Percentiles rank a stretch among this genome's conserved stretches.
Evolutionary conservation across 35 echinoderm and acorn worm species (phyloP).

Genomic region (Hemicentrotus pulcherrimus): DNA sequence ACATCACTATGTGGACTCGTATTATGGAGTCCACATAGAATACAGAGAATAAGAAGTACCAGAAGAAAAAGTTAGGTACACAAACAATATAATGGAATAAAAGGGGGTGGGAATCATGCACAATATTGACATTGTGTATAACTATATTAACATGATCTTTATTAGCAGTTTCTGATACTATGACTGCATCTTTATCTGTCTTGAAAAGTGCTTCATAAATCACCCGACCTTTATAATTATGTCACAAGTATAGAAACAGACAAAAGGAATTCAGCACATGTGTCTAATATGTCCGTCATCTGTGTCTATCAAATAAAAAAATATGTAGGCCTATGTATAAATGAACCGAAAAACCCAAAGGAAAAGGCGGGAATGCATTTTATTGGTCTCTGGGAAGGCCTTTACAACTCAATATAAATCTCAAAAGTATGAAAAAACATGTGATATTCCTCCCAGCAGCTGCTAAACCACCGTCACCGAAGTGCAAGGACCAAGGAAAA

Average conservation of each 20-base stretch:
- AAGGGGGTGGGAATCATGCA: not conserved
- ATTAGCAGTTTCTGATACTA: not conserved
- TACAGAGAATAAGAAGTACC: too few relatives aligned
- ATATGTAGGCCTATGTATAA: not conserved
- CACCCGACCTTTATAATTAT: not conserved
- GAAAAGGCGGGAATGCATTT: slow-evolving; percentile 9
- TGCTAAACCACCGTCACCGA: not conserved
- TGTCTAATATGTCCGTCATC: not conserved
- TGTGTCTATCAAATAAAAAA: not conserved
- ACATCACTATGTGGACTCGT: too few relatives aligned
- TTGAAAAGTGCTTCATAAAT: slow-evolving; percentile 14
- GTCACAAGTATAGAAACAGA: not conserved
- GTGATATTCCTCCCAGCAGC: not conserved
- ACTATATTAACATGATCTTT: not conserved
- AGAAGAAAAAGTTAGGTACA: too few relatives aligned
- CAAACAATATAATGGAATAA: too few relatives aligned
- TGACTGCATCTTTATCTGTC: not conserved
- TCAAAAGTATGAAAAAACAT: not conserved
- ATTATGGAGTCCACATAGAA: too few relatives aligned
- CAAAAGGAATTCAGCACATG: not conserved
- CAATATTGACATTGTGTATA: not conserved
- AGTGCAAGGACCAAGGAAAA: not conserved
- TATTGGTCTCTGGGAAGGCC: not conserved
- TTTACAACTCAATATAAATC: not conserved
- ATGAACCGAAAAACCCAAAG: not conserved